Conservation (phyloP, 92 coral and sea anemone genomes). For the Zoanthus gigantus region DNA sequence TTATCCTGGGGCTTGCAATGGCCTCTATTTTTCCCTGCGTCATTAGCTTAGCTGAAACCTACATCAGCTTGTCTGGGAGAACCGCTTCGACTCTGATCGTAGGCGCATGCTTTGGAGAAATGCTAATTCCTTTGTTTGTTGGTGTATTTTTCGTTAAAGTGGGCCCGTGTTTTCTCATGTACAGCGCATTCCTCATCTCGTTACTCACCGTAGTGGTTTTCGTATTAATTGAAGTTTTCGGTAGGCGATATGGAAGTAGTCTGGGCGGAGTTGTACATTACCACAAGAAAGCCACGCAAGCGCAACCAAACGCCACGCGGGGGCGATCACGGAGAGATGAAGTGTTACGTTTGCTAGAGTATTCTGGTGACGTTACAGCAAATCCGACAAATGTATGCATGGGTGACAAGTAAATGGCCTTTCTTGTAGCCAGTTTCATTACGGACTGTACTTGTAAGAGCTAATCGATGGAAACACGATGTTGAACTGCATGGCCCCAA, state of each 20-base stretch:
- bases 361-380: slow-evolving; percentile 29
- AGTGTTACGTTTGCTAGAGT: slow-evolving; percentile 17
- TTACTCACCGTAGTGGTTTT: slow-evolving; percentile 53
- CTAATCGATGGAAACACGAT: too few relatives aligned
- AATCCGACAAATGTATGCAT: slow-evolving; percentile 7
- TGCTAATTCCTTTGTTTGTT: slow-evolving; percentile 85
- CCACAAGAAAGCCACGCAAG: slow-evolving; percentile 24
- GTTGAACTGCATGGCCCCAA: too few relatives aligned
- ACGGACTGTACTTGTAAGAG: too few relatives aligned
- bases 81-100: slow-evolving; percentile 87
- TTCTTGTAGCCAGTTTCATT: not conserved
- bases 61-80: slow-evolving; percentile 82
- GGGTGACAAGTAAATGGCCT: not conserved
- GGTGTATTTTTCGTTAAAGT: slow-evolving; percentile 74
- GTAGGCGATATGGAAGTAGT: slow-evolving; percentile 28
- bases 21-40: slow-evolving; percentile 92
- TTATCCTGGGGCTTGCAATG: slow-evolving; percentile 87
- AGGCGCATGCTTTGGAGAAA: slow-evolving; percentile 90
- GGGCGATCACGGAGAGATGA: slow-evolving; percentile 19
- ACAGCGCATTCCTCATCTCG: slow-evolving; percentile 68
- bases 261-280: slow-evolving; percentile 26
- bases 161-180: slow-evolving; percentile 85
- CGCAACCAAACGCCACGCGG: slow-evolving; percentile 16
- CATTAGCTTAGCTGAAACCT: slow-evolving; percentile 84
- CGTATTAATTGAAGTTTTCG: slow-evolving; percentile 40